These are phyloP conservation scores for Lasioglossum calceatum DNA, from an alignment of 2,888 invertebrate species.

Conservation along the genomic window DNA sequence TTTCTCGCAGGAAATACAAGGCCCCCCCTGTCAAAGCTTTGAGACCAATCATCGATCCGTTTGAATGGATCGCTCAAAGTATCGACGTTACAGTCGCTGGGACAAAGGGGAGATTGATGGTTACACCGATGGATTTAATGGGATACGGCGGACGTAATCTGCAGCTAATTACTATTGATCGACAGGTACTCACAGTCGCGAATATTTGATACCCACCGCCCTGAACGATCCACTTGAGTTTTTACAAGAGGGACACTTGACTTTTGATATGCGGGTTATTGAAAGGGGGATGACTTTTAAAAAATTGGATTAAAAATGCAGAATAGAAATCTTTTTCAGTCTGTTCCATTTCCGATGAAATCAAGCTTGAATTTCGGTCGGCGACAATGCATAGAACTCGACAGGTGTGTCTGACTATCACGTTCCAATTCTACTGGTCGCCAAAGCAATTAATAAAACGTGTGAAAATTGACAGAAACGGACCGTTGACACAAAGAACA, in stretches of 20 bases:
- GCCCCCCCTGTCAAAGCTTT: not conserved
- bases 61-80: constrained; percentile 1
- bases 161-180: not conserved
- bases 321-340: not conserved
- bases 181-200: not conserved
- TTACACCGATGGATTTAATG: constrained; percentile 6
- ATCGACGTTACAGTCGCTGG: not conserved
- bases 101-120: constrained; percentile 10
- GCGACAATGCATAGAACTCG: not conserved
- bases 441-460: not conserved
- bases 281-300: not conserved
- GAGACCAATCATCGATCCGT: not conserved
- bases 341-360: not conserved
- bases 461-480: not conserved
- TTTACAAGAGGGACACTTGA: not conserved
- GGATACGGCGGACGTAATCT: not conserved
- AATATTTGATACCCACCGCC: not conserved
- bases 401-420: not conserved
- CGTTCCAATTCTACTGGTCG: not conserved
- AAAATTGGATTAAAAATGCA: not conserved
- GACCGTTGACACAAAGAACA: not conserved
- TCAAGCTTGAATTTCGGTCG: not conserved
- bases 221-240: not conserved
- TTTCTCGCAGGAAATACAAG: not conserved
- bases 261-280: not conserved